These are phyloP conservation scores for Laothoe populi DNA, from an alignment of 2,888 invertebrate species.

Conservation along the genomic window DNA sequence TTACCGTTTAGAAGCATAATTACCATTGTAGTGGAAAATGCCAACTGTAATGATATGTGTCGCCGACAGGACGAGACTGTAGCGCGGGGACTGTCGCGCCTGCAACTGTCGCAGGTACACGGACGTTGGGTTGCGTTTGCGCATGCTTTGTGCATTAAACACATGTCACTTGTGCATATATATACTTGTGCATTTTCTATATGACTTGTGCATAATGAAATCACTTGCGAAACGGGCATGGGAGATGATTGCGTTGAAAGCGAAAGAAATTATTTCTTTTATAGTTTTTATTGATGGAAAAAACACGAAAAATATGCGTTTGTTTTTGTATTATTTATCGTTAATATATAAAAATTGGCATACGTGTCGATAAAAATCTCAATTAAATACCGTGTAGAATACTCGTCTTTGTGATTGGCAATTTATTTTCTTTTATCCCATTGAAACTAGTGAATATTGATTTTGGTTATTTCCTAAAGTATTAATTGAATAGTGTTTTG, in stretches of 20 bases:
- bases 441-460: no score
- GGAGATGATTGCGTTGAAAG: background rate
- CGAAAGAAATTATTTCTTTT: background rate
- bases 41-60: conserved; percentile 30
- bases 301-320: no score
- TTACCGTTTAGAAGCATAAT: no score
- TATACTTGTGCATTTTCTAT: background rate
- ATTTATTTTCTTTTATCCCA: no score
- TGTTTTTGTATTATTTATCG: no score
- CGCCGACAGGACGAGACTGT: conserved; percentile 76
- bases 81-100: conserved; percentile 72
- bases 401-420: no score
- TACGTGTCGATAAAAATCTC: no score
- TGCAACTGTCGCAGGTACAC: conserved; percentile 74
- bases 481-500: no score
- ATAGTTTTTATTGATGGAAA: background rate
- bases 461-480: no score
- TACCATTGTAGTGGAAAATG: conserved; percentile 9
- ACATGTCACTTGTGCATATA: background rate
- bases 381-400: no score
- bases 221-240: background rate
- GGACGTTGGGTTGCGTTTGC: conserved; percentile 48
- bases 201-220: background rate
- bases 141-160: conserved; percentile 50
- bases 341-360: no score